These are phyloP conservation scores for Lysandra bellargus DNA, from an alignment of 2,888 invertebrate species.

Conservation along the genomic window DNA sequence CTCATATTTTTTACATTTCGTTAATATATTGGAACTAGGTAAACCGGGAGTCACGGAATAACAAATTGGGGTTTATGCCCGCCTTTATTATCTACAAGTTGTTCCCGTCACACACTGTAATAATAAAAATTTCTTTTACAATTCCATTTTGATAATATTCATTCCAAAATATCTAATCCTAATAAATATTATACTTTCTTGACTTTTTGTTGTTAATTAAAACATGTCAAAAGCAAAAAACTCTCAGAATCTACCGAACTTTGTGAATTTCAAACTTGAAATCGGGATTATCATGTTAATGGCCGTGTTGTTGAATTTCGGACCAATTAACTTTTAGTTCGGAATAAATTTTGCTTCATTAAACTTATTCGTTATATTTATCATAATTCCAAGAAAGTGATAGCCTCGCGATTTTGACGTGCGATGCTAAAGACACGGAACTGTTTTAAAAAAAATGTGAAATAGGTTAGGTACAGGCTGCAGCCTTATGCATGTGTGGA, in stretches of 20 bases:
- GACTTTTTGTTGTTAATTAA: conserved; percentile 4
- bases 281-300: conserved; percentile 7
- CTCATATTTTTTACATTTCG: too few relatives aligned
- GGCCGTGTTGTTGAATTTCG: conserved; percentile 5
- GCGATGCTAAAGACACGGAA: too few relatives aligned
- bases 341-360: conserved; percentile 4
- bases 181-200: neutral
- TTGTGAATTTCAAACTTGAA: conserved; percentile 15
- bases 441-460: too few relatives aligned
- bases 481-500: too few relatives aligned
- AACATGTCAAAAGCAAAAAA: conserved; percentile 15
- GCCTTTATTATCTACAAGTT: too few relatives aligned
- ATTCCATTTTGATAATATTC: too few relatives aligned
- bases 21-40: too few relatives aligned
- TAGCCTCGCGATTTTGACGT: neutral
- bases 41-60: too few relatives aligned
- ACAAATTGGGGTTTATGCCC: too few relatives aligned
- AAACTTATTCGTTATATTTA: conserved; percentile 9
- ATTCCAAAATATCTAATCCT: neutral
- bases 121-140: too few relatives aligned
- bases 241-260: neutral
- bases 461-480: too few relatives aligned
- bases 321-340: conserved; percentile 8
- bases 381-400: neutral
- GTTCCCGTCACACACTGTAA: too few relatives aligned